A percentile compares a stretch with the other conserved stretches of the same genome.
Evolutionary conservation across 2,888 invertebrate species (phyloP).

Genomic region (Chymomyza procnemis): DNA sequence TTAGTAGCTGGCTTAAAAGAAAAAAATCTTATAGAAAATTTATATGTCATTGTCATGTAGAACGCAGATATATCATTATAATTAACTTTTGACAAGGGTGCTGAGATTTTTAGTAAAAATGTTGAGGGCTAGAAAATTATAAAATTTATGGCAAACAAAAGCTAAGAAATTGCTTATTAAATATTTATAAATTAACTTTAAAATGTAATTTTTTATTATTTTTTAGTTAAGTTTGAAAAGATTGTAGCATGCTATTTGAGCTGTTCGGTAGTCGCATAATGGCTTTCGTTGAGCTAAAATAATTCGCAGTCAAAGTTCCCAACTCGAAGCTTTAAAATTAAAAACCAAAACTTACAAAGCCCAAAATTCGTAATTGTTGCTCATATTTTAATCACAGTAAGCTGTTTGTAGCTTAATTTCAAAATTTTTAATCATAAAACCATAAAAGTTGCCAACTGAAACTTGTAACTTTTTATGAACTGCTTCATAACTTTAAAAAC

Average conservation of each 20-base stretch:
- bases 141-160: not conserved
- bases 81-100: conserved; percentile 57
- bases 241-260: not conserved
- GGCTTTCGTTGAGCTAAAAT: no score
- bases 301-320: no score
- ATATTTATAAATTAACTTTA: not conserved
- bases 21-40: conserved; percentile 42
- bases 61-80: conserved; percentile 61
- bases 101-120: conserved; percentile 44
- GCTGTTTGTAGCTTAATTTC: no score
- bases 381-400: no score
- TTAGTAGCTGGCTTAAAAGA: conserved; percentile 39
- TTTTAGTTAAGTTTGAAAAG: not conserved
- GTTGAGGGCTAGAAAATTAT: not conserved
- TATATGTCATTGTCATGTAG: conserved; percentile 65
- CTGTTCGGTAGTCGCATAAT: no score
- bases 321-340: no score
- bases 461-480: no score
- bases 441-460: no score
- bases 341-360: no score
- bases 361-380: no score
- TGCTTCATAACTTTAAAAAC: no score
- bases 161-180: not conserved
- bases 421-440: no score
- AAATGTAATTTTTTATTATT: not conserved